Evolutionary conservation across 2,888 invertebrate genomes (phyloP), one percentile per base, ranked within the genome.

Genomic region (Protonemura montana): DNA sequence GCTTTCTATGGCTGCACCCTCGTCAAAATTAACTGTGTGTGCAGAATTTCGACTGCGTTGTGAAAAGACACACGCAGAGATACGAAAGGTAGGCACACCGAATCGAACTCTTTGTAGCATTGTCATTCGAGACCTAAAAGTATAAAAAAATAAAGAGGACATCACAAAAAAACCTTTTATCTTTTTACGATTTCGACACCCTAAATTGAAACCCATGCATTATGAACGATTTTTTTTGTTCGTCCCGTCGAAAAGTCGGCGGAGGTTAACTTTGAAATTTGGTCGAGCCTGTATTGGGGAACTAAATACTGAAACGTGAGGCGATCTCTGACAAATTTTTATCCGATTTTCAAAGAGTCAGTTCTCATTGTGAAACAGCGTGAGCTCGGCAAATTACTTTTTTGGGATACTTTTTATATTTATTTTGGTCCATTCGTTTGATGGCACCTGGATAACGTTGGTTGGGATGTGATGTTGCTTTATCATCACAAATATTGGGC

Each of bases 1-100:
- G 21, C 78, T 78, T 78, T 78, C 78, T n/a, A 28, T 7, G 7
- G 27, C n/a, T n/a, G n/a, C 28, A 78, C 78, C 78, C 78, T 78
- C 78, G 78, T 78, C 78, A 27, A 28, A 27, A 78, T 27, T 78
- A 78, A 78, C 26, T 27, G 78, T 78, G 78, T 78, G 78, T 78
- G 78, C 78, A 78, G 78, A 78, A 78, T 78, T 78, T 78, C n/a
- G 26, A 16, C 78, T 78, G 25, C 1, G 28, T 25, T 13, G 6
- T 78, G 21, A 78, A 78, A 78, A 78, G 78, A 26, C 78, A 26
- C 78, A 78, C n/a, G 78, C 78, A 21, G 78, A 78, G 78, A 27
- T 27, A 78, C 78, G 27, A 28, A 78, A 78, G 78, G 78, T 78
- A 26, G 78, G 13, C n/a, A 2, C 78, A 78, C 1, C 26, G 1